These are phyloP conservation scores for Zaprionus taronus DNA, from an alignment of 1,140 invertebrate genomes.

Conservation along the genomic window DNA sequence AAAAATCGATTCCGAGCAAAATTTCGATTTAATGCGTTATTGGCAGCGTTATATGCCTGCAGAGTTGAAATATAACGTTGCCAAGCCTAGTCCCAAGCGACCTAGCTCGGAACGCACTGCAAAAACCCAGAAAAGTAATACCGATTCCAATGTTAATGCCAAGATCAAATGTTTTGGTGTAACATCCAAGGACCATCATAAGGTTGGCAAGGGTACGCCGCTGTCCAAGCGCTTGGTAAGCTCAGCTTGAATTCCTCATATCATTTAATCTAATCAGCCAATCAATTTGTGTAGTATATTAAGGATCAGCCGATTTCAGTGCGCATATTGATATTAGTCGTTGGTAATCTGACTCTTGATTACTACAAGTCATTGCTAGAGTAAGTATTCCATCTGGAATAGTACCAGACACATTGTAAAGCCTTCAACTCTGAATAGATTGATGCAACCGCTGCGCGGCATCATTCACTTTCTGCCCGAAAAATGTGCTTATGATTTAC, in stretches of 20 bases:
- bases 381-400: conserved; percentile 15
- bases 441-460: conserved; percentile 49
- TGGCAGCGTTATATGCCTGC: conserved; percentile 53
- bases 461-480: conserved; percentile 72
- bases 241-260: background rate
- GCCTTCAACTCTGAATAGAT: background rate
- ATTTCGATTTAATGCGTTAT: conserved; percentile 57
- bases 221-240: conserved; percentile 52
- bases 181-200: conserved; percentile 57
- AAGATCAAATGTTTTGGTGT: conserved; percentile 50
- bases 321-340: conserved; percentile 53
- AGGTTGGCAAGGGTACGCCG: conserved; percentile 53
- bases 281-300: conserved; percentile 52
- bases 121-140: background rate
- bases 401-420: background rate
- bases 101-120: conserved; percentile 9
- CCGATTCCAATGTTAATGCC: conserved; percentile 19
- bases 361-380: conserved; percentile 54
- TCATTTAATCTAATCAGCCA: background rate
- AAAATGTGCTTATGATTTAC: conserved; percentile 59
- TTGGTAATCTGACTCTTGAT: conserved; percentile 48
- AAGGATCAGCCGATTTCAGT: conserved; percentile 45
- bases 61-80: conserved; percentile 35
- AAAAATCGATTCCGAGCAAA: conserved; percentile 50
- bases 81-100: too few species aligned